phyloP scores from a whole-genome alignment of 2,888 invertebrate genomes.

The Thymelicus acteon region DNA sequence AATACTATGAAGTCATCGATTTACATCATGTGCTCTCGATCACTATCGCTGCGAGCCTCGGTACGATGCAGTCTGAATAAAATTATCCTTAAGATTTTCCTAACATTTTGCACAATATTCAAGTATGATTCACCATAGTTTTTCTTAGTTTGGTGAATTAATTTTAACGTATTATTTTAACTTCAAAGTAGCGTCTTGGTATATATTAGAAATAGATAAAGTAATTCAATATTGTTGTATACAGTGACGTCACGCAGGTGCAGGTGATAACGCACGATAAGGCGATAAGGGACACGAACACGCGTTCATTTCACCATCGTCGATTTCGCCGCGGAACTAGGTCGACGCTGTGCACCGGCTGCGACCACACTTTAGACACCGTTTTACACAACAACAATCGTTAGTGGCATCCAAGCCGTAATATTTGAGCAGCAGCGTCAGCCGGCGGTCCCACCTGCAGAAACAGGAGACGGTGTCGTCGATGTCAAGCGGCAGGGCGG shows the following conservation, averaged over 20 bases:
- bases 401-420: too few species aligned
- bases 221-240: slow-evolving; percentile 4
- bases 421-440: not conserved
- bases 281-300: slow-evolving; percentile 51
- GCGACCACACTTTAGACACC: not conserved
- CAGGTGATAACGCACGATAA: slow-evolving; percentile 58
- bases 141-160: too few species aligned
- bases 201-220: slow-evolving; percentile 1
- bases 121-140: not conserved
- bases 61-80: not conserved
- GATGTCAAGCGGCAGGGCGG: slow-evolving; percentile 80
- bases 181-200: not conserved
- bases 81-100: not conserved
- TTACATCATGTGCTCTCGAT: too few species aligned
- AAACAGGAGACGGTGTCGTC: slow-evolving; percentile 92
- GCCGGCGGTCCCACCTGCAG: slow-evolving; percentile 87
- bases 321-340: slow-evolving; percentile 31
- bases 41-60: not conserved
- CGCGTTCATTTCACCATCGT: slow-evolving; percentile 30
- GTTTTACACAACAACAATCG: too few species aligned
- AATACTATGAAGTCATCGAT: too few species aligned
- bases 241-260: slow-evolving; percentile 67
- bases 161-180: not conserved
- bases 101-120: not conserved
- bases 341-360: slow-evolving; percentile 31